These are phyloP conservation scores for Tribolium madens DNA, from an alignment of 1,140 invertebrate species.

Conservation along the genomic window DNA sequence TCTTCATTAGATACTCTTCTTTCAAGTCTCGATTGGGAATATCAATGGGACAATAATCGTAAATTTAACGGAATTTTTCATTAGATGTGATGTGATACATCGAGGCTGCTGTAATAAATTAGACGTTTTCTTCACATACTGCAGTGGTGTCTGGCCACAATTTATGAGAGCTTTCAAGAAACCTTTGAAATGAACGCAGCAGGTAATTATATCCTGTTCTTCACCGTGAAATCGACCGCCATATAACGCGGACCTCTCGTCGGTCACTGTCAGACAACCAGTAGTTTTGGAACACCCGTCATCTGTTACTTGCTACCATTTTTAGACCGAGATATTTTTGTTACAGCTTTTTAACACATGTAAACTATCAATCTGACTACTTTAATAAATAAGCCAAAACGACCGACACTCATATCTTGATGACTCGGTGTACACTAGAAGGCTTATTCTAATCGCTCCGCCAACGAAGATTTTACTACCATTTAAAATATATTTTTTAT, in stretches of 20 bases:
- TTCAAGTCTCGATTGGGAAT: not conserved
- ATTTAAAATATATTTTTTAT: not conserved
- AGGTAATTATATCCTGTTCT: constrained; percentile 46
- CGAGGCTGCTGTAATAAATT: constrained; percentile 24
- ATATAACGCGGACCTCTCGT: constrained; percentile 40
- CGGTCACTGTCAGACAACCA: constrained; percentile 44
- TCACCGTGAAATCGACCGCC: constrained; percentile 45
- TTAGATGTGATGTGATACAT: not conserved
- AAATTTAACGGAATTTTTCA: constrained; percentile 28
- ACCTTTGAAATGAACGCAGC: constrained; percentile 44
- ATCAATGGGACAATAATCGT: constrained; percentile 16
- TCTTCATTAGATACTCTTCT: constrained; percentile 7
- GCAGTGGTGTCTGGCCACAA: constrained; percentile 25
- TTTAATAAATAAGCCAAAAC: constrained; percentile 9
- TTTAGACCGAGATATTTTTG: constrained; percentile 23
- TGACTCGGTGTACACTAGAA: not conserved
- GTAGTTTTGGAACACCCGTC: constrained; percentile 34
- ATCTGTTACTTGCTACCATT: constrained; percentile 43
- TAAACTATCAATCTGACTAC: constrained; percentile 29
- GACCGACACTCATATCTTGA: constrained; percentile 14
- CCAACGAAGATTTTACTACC: not conserved
- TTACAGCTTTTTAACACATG: constrained; percentile 41
- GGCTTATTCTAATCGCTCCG: not conserved
- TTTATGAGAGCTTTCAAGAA: constrained; percentile 45
- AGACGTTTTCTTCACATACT: constrained; percentile 42